Conservation (phyloP, 2,113 vertebrate genomes). For the Aphelocoma coerulescens region DNA sequence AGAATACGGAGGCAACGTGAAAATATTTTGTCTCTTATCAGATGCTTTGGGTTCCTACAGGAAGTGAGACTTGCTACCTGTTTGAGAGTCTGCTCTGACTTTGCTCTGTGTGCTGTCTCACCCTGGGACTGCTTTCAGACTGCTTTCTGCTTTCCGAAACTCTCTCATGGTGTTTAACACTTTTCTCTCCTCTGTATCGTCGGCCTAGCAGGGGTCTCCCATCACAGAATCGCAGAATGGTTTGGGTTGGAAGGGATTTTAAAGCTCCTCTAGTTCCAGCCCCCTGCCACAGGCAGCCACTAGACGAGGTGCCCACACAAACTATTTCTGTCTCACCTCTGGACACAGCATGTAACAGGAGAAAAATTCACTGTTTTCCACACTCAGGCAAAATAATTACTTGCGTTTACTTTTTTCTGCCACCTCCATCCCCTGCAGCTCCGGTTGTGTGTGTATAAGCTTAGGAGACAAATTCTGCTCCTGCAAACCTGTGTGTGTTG, state of each 20-base stretch:
- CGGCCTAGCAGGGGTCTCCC: neutral
- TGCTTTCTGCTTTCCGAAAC: neutral
- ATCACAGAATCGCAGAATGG: neutral
- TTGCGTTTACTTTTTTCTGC: neutral
- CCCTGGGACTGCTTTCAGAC: neutral
- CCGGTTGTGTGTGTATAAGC: neutral
- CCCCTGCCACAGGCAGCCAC: neutral
- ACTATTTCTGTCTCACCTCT: neutral
- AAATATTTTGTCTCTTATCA: conserved; percentile 8
- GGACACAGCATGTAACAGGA: neutral
- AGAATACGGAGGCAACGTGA: neutral
- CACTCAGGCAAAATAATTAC: neutral
- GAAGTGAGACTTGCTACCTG: neutral
- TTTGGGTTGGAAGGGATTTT: neutral
- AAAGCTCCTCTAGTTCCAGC: neutral
- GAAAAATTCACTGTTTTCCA: neutral
- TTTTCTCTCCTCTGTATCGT: neutral
- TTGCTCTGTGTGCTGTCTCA: neutral
- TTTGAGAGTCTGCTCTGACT: neutral
- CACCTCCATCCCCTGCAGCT: neutral
- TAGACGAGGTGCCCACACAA: neutral
- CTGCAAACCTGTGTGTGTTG: neutral
- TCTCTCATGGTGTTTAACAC: neutral
- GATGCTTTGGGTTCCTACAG: neutral
- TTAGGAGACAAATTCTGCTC: neutral